Evolutionary conservation across 2,797 vertebrate species (phyloP).

Genomic region (Molossus alvarezi): DNA sequence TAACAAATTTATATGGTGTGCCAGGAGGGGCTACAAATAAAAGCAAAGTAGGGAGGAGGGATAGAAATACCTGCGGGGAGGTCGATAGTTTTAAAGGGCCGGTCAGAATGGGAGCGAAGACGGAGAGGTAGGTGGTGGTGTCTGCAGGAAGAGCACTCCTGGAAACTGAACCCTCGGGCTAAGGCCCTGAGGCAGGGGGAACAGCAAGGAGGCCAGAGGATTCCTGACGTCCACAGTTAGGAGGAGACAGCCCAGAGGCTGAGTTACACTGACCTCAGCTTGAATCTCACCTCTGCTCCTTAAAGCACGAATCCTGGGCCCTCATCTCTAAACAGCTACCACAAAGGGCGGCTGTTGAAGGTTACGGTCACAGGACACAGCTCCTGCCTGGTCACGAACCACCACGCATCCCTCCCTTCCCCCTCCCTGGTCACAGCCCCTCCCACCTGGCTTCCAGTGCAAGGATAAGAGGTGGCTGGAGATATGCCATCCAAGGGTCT

Average conservation of each 20-base stretch:
- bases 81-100: background rate
- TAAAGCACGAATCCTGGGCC: background rate
- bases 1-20: background rate
- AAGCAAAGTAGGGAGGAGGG: background rate
- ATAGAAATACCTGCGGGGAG: background rate
- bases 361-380: background rate
- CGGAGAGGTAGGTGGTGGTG: background rate
- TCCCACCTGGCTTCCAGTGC: background rate
- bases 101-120: constrained; percentile 14
- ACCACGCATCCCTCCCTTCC: background rate
- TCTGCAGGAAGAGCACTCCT: background rate
- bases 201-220: background rate
- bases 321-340: background rate
- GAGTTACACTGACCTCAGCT: background rate
- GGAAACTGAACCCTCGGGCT: background rate
- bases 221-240: background rate
- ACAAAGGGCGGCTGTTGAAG: constrained; percentile 8
- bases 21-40: background rate
- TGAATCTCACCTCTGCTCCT: background rate
- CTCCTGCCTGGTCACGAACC: background rate
- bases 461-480: background rate
- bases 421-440: background rate
- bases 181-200: background rate
- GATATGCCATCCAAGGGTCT: background rate
- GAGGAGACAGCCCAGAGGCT: background rate